Evolutionary conservation across 2,888 invertebrate species (phyloP).

Genomic region (Leptopilina myrica): DNA sequence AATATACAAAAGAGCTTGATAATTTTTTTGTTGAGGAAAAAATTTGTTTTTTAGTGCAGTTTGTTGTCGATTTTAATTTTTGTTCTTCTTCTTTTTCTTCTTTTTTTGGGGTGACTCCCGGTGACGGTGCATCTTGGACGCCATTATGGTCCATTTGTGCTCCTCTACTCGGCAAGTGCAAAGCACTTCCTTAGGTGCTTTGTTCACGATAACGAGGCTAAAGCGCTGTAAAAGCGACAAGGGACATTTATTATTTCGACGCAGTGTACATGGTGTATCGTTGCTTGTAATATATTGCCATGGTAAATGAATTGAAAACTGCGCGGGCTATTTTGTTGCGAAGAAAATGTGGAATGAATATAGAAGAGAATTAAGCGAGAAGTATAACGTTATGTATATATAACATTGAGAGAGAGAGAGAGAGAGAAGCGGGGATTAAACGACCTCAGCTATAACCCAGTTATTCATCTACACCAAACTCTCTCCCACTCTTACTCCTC

Average conservation of each 20-base stretch:
- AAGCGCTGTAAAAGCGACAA: slow-evolving; percentile 60
- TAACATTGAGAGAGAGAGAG: background rate
- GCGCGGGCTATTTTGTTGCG: background rate
- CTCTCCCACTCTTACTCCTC: no score
- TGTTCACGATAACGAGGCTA: slow-evolving; percentile 61
- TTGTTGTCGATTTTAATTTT: slow-evolving; percentile 50
- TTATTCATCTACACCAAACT: slow-evolving; percentile 13
- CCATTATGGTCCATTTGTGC: slow-evolving; percentile 63
- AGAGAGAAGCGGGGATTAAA: slow-evolving; percentile 5
- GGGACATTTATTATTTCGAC: slow-evolving; percentile 65
- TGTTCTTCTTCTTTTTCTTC: slow-evolving; percentile 67
- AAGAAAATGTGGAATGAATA: slow-evolving; percentile 29
- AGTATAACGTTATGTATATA: slow-evolving; percentile 3
- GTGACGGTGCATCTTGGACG: slow-evolving; percentile 57
- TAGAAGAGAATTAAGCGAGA: slow-evolving; percentile 28
- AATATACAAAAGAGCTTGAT: background rate
- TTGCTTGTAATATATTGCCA: slow-evolving; percentile 28
- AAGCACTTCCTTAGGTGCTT: slow-evolving; percentile 64
- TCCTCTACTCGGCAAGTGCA: slow-evolving; percentile 58
- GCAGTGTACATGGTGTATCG: slow-evolving; percentile 24
- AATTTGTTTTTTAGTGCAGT: background rate
- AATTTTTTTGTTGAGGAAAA: background rate
- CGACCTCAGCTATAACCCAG: slow-evolving; percentile 5
- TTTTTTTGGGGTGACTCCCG: slow-evolving; percentile 60
- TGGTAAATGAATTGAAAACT: slow-evolving; percentile 35